Conservation (phyloP, 2,113 vertebrate species). For the Formicarius rufipectus region DNA sequence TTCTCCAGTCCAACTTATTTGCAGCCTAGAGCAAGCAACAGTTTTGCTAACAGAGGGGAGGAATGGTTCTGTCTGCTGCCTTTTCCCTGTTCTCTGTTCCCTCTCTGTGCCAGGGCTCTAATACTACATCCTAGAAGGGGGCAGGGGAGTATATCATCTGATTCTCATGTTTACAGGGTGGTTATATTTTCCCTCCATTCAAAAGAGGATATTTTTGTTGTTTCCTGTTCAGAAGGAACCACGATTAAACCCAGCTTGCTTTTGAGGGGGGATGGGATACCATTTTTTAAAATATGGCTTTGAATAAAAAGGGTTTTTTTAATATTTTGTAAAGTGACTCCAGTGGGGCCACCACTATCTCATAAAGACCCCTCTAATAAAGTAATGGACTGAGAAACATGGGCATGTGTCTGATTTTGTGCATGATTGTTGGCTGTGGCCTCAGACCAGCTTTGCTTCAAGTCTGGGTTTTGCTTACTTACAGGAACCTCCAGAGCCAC, state of each 20-base stretch:
- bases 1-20: background rate
- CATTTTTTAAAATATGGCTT: conserved; percentile 36
- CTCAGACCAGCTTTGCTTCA: background rate
- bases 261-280: background rate
- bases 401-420: background rate
- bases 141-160: background rate
- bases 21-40: background rate
- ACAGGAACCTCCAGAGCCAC: background rate
- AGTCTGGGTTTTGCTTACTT: background rate
- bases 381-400: conserved; percentile 50
- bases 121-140: background rate
- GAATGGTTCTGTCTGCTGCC: background rate
- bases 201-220: background rate
- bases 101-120: background rate
- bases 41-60: background rate
- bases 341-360: background rate
- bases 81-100: background rate
- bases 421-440: background rate
- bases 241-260: conserved; percentile 23
- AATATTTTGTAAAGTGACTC: conserved; percentile 47
- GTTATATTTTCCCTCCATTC: background rate
- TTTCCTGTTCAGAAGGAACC: background rate
- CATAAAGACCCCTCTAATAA: conserved; percentile 77
- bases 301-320: background rate
- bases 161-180: background rate